A percentile compares a stretch with the other conserved stretches of the same genome.
Conservation (phyloP, 2,113 vertebrate species). For the Chloropsis cyanopogon region DNA sequence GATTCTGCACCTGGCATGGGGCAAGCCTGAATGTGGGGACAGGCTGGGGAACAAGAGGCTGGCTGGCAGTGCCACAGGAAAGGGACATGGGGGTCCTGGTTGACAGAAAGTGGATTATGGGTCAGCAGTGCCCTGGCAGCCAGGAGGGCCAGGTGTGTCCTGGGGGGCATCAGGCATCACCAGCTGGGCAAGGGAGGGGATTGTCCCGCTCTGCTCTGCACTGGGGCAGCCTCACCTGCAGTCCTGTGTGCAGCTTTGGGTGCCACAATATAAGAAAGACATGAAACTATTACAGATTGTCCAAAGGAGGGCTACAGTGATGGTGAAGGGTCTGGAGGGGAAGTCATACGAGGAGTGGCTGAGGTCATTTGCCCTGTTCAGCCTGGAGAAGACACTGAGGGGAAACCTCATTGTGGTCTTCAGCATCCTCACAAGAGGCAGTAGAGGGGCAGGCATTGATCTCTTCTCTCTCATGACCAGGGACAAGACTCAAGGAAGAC, state of each 20-base stretch:
- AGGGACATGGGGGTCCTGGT: neutral
- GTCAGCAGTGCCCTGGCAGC: neutral
- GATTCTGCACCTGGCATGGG: neutral
- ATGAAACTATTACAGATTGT: neutral
- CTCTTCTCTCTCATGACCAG: neutral
- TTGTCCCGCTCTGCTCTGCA: neutral
- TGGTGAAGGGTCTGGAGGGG: neutral
- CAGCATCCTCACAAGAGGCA: neutral
- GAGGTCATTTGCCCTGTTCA: neutral
- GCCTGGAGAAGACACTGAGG: neutral
- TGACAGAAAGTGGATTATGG: neutral
- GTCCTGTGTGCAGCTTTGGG: neutral
- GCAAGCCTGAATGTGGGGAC: neutral
- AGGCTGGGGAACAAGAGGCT: neutral
- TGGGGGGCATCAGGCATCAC: neutral
- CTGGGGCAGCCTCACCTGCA: accelerated
- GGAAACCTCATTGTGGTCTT: neutral
- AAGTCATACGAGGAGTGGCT: neutral
- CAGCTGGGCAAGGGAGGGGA: neutral
- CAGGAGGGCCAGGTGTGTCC: neutral
- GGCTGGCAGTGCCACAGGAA: neutral
- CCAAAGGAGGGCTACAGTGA: neutral
- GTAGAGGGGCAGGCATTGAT: neutral
- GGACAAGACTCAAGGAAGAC: neutral
- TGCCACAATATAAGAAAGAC: neutral